Conservation (phyloP, 2,888 invertebrate genomes). For the Mythimna vitellina region DNA sequence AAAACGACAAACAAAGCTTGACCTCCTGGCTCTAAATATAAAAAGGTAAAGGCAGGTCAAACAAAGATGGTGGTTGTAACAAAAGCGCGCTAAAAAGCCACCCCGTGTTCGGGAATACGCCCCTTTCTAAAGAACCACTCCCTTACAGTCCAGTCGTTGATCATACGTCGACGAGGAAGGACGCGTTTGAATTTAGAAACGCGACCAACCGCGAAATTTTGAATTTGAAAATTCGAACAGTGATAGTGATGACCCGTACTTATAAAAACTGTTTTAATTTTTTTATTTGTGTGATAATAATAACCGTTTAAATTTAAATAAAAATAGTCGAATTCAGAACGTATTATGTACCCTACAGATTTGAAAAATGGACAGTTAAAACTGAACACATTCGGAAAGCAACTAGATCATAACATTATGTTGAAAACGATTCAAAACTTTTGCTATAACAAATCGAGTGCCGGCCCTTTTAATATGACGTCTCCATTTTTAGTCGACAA, state of each 20-base stretch:
- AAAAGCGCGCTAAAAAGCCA: constrained; percentile 86
- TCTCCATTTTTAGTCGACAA: constrained; percentile 92
- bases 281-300: constrained; percentile 50
- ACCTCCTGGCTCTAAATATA: constrained; percentile 53
- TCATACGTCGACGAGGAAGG: constrained; percentile 65
- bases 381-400: constrained; percentile 81
- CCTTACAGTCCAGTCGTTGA: constrained; percentile 81
- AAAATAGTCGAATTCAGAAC: constrained; percentile 66
- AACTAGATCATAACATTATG: constrained; percentile 86
- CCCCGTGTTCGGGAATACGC: constrained; percentile 79
- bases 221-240: constrained; percentile 53
- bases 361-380: constrained; percentile 86
- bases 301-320: constrained; percentile 11
- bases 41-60: constrained; percentile 70
- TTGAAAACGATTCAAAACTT: constrained; percentile 87
- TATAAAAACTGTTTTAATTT: constrained; percentile 36
- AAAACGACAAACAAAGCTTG: constrained; percentile 69
- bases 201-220: constrained; percentile 53
- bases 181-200: constrained; percentile 62
- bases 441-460: constrained; percentile 82
- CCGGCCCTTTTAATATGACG: constrained; percentile 87
- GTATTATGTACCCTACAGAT: constrained; percentile 88
- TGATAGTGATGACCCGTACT: constrained; percentile 54
- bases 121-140: constrained; percentile 84
- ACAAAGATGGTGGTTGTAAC: constrained; percentile 72